Base-by-base conservation (phyloP, 2,888 invertebrate species). In the Gastracanthus pulcherrimus region DNA sequence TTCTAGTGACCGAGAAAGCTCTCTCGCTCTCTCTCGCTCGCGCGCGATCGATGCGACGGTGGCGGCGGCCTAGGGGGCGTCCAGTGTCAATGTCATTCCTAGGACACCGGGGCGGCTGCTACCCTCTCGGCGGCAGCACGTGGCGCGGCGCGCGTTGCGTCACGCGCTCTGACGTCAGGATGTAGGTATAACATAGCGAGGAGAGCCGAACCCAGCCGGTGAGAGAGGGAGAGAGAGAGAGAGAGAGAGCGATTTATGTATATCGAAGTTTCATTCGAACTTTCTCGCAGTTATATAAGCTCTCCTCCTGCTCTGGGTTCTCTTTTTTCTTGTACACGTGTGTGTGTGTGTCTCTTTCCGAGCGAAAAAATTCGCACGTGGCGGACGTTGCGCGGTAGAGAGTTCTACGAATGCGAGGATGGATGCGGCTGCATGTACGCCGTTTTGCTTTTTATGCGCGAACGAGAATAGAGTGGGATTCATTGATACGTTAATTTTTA, bases 71-170 rank as follows among this genome's bases (percentile, higher is more conserved):
- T 64, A 85, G 85, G 85, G n/a, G 85, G 86, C 84, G 85, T 77
- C 86, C 89, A 89, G 88, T 89, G 89, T 89, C 89, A 89, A 89
- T 89, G 89, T 89, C 89, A 88, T 85, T 84, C 82, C 83, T 88
- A 88, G 89, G 88, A 83, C 88, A 41, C 45, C 76, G 77, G 76
- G 82, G 74, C 29, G 76, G 72, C 19, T 23, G 70, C 82, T 36
- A 64, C 66, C 51, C 80, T 62, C 55, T 69, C 58, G 9, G 13
- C 58, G 16, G 29, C 67, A 71, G 72, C 77, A 70, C 82, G 69
- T 76, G 80, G 76, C 84, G 66, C 83, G 84, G 84, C 85, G 85
- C 84, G 76, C 84, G 66, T 84, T 84, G 84, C 85, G 85, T 84
- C 85, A 86, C 80, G 51, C 66, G 16, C 23, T 19, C 67, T 85